Evolutionary conservation across 2,113 vertebrate genomes (phyloP), one percentile per base, ranked within the genome.

Genomic region (Hypanus sabinus): DNA sequence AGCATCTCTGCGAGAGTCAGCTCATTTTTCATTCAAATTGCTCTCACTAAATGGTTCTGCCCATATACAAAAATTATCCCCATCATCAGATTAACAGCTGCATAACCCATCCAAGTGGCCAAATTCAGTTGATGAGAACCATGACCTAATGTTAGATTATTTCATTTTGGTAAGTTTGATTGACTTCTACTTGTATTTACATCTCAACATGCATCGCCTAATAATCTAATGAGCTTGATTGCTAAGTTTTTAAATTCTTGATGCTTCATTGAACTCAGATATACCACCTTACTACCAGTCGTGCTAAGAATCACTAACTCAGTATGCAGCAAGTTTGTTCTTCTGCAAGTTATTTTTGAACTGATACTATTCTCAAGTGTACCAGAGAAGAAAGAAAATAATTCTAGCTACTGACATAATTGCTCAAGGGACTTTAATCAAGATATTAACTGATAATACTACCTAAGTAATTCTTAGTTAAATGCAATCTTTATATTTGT

Each of bases 381-480:
- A 46, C 71, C 68, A 46, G 90, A 71, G 65, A 93, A 93, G 68
- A 93, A 73, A 93, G 68, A 70, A 70, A 92, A 92, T 3, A 92
- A 24, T 6, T 46, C 68, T 24, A 93, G 16, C 24, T 71, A 30
- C 38, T 93, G 91, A 93, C 68, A 27, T 73, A 73, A 93, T 70
- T 93, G 20, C 91, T 73, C 70, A 73, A 30, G 91, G 91, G 91
- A 93, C 24, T 73, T 36, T 24, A 93, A 75, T 93, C 91, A 75
- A 75, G 91, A 73, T 73, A 73, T 93, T 46, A 71, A 55, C 68
- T 27, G 91, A 73, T 93, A 73, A 93, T 46, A 73, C 75, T 73
- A 46, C 91, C 27, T 5, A 93, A 73, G 5, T 12, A 24, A 20
- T 24, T 20, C 68, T 73, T 90, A 11, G 87, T 33, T 73, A 27